Conservation (phyloP, 2,797 vertebrate species). For the Danionella dracula region DNA sequence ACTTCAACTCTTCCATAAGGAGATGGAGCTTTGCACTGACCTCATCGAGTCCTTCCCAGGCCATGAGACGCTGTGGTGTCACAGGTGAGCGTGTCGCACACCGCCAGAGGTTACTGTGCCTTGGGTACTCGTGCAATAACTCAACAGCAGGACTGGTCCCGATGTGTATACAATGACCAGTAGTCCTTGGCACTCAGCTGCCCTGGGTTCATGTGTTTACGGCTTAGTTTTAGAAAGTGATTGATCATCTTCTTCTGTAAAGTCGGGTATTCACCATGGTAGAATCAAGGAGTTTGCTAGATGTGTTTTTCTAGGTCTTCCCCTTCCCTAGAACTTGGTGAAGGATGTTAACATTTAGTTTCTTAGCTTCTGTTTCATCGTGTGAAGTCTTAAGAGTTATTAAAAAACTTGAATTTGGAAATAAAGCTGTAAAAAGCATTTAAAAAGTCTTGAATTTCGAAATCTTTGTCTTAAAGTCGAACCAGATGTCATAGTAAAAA, state of each 20-base stretch:
- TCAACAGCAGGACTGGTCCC: slow-evolving; percentile 13
- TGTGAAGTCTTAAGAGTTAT: no score
- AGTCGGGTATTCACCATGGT: slow-evolving; percentile 23
- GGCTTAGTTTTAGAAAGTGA: slow-evolving; percentile 32
- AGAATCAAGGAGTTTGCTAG: not conserved
- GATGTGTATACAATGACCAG: slow-evolving; percentile 13
- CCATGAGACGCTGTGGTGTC: slow-evolving; percentile 95
- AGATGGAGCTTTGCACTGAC: slow-evolving; percentile 87
- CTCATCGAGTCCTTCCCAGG: slow-evolving; percentile 90
- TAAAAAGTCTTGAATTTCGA: no score
- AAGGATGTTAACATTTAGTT: no score
- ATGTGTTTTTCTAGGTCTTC: not conserved
- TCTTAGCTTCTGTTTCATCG: no score
- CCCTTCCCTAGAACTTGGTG: not conserved
- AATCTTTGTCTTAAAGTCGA: no score
- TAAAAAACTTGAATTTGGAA: no score
- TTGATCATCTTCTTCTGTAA: slow-evolving; percentile 36
- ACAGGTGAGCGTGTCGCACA: slow-evolving; percentile 75
- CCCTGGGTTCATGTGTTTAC: slow-evolving; percentile 40
- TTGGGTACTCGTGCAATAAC: slow-evolving; percentile 5
- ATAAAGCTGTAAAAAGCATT: no score
- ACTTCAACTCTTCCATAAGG: slow-evolving; percentile 72
- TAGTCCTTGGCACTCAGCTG: slow-evolving; percentile 39
- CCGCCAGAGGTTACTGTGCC: not conserved
- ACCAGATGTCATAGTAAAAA: no score